A percentile compares a stretch with the other conserved stretches of the same genome.
Conservation (phyloP, 2,113 vertebrate species). For the Vidua macroura region DNA sequence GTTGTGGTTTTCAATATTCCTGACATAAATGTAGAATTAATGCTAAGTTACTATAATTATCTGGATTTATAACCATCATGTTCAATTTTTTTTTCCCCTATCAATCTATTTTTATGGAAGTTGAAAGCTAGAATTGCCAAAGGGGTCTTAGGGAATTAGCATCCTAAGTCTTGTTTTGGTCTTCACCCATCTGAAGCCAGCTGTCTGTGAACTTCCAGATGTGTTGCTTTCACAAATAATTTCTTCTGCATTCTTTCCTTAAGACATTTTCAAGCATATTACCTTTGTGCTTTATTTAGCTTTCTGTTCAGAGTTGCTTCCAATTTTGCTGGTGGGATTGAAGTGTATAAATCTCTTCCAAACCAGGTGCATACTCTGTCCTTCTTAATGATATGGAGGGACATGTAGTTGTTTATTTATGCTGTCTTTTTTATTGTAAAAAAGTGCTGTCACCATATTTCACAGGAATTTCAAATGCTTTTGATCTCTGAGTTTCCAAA, state of each 20-base stretch:
- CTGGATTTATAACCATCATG: not conserved
- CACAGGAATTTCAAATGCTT: not conserved
- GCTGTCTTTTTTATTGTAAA: not conserved
- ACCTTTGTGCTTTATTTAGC: not conserved
- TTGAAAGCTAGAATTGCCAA: not conserved
- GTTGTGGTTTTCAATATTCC: not conserved
- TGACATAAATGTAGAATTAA: not conserved
- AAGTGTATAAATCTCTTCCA: not conserved
- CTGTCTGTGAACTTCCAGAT: not conserved
- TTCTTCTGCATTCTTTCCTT: not conserved
- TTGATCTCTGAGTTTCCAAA: not conserved
- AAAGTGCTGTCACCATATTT: not conserved
- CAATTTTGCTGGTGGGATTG: not conserved
- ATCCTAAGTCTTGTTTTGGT: not conserved
- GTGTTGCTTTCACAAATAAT: not conserved
- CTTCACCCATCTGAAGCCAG: not conserved
- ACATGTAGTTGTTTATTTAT: not conserved
- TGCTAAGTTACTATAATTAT: not conserved
- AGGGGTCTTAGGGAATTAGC: not conserved
- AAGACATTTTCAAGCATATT: not conserved
- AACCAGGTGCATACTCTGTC: not conserved
- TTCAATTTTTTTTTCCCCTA: not conserved
- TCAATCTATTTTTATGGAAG: not conserved
- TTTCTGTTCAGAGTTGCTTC: not conserved
- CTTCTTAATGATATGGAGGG: accelerated